A percentile compares a stretch with the other conserved stretches of the same genome.
Evolutionary conservation across 2,113 vertebrate genomes (phyloP).

Genomic region (Epinephelus cyanopodus): DNA sequence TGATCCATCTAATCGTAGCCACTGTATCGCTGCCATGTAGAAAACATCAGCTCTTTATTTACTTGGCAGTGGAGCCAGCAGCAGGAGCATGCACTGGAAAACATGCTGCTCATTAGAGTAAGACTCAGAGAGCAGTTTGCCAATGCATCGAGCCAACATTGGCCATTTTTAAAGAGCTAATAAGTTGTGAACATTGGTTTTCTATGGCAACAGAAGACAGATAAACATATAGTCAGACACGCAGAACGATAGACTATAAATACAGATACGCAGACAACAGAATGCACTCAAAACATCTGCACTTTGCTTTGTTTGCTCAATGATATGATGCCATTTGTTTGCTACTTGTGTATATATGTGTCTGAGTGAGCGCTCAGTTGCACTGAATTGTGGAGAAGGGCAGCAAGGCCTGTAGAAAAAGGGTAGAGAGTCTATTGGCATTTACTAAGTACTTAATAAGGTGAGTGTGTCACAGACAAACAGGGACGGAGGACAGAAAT

Average conservation of each 20-base stretch:
- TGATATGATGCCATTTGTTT: constrained; percentile 37
- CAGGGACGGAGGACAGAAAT: constrained; percentile 44
- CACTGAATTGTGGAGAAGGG: constrained; percentile 30
- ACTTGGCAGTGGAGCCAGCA: constrained; percentile 24
- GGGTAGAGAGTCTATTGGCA: constrained; percentile 55
- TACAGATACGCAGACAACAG: not conserved
- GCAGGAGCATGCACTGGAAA: constrained; percentile 23
- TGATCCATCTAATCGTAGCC: constrained; percentile 42
- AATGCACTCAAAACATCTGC: not conserved
- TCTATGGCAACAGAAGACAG: not conserved
- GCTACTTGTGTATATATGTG: not conserved
- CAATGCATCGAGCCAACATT: not conserved
- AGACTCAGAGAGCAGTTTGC: constrained; percentile 1
- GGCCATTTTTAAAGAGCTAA: not conserved
- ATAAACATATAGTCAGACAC: not conserved
- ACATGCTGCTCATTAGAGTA: not conserved
- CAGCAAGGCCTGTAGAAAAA: constrained; percentile 30
- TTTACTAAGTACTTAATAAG: constrained; percentile 71
- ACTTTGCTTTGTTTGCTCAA: constrained; percentile 23
- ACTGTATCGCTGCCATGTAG: constrained; percentile 23
- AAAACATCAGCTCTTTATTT: constrained; percentile 35
- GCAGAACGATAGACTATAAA: not conserved
- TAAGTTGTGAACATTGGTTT: not conserved
- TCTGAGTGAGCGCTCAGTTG: not conserved
- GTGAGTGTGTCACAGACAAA: constrained; percentile 58